A percentile compares a stretch with the other conserved stretches of the same genome.
These are phyloP conservation scores for Orthosia gracilis DNA, from an alignment of 2,888 invertebrate species.

Conservation along the genomic window DNA sequence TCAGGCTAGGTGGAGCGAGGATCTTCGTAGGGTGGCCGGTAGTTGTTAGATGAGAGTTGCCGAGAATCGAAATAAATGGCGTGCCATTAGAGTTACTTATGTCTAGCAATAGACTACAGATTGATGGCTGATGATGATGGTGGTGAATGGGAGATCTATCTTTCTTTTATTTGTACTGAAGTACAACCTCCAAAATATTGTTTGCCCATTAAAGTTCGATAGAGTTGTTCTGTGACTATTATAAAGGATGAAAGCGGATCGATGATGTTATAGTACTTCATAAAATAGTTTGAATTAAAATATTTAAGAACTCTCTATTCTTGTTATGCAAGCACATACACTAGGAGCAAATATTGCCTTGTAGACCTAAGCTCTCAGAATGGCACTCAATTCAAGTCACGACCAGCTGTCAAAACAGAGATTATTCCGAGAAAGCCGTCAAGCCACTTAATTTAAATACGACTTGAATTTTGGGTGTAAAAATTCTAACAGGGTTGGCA, in stretches of 20 bases:
- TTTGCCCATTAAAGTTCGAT: not conserved
- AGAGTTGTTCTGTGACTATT: not conserved
- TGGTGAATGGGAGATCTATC: too few species aligned
- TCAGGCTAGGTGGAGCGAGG: too few species aligned
- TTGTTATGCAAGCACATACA: not conserved
- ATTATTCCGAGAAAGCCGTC: slow-evolving; percentile 50
- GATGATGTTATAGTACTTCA: not conserved
- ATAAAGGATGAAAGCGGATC: too few species aligned
- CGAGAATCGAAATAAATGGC: too few species aligned
- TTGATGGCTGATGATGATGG: too few species aligned
- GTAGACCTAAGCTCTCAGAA: slow-evolving; percentile 5
- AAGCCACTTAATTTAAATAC: slow-evolving; percentile 54
- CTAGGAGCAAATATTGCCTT: slow-evolving; percentile 6
- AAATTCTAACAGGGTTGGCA: slow-evolving; percentile 31
- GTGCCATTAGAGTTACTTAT: too few species aligned
- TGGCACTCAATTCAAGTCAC: slow-evolving; percentile 44
- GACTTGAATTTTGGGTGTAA: slow-evolving; percentile 33
- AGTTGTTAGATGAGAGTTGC: too few species aligned
- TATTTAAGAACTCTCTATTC: not conserved
- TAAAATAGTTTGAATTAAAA: not conserved
- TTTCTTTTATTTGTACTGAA: not conserved
- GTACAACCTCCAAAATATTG: not conserved
- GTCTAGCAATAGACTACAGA: too few species aligned
- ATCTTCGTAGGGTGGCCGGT: too few species aligned
- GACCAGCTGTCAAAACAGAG: slow-evolving; percentile 48